Evolutionary conservation across 2,888 invertebrate genomes (phyloP).

Genomic region (Drosophila lacicola): DNA sequence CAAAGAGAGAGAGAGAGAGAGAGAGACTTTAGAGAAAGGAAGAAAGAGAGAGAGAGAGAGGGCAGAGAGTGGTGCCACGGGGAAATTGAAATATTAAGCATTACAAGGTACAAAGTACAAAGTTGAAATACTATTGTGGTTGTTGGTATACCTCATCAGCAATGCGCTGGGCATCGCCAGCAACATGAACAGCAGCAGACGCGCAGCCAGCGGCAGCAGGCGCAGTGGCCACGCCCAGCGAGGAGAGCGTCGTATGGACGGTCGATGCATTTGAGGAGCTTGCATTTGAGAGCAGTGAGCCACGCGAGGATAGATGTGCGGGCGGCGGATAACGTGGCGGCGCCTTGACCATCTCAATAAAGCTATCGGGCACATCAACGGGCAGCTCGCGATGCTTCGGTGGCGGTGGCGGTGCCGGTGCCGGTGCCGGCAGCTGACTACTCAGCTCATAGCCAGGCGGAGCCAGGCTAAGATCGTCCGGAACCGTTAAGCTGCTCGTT

Average conservation of each 20-base stretch:
- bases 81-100: slow-evolving; percentile 13
- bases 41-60: neutral
- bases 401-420: slow-evolving; percentile 36
- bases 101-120: slow-evolving; percentile 14
- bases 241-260: slow-evolving; percentile 73
- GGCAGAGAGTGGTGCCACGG: neutral
- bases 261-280: slow-evolving; percentile 71
- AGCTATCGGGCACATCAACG: slow-evolving; percentile 95
- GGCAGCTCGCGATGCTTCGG: slow-evolving; percentile 88
- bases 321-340: slow-evolving; percentile 89
- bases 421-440: slow-evolving; percentile 15
- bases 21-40: slow-evolving; percentile 1
- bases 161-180: slow-evolving; percentile 35
- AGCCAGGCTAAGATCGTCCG: slow-evolving; percentile 77
- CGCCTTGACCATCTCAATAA: slow-evolving; percentile 92
- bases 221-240: slow-evolving; percentile 31
- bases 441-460: slow-evolving; percentile 82
- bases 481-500: slow-evolving; percentile 59
- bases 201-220: slow-evolving; percentile 6
- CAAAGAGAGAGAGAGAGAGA: neutral
- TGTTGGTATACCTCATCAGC: slow-evolving; percentile 59
- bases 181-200: slow-evolving; percentile 7
- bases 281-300: slow-evolving; percentile 79
- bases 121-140: slow-evolving; percentile 25
- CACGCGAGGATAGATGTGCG: slow-evolving; percentile 83